A percentile compares a stretch with the other conserved stretches of the same genome.
Evolutionary conservation across 2,113 vertebrate species (phyloP).

Genomic region (Tragelaphus imberbis): DNA sequence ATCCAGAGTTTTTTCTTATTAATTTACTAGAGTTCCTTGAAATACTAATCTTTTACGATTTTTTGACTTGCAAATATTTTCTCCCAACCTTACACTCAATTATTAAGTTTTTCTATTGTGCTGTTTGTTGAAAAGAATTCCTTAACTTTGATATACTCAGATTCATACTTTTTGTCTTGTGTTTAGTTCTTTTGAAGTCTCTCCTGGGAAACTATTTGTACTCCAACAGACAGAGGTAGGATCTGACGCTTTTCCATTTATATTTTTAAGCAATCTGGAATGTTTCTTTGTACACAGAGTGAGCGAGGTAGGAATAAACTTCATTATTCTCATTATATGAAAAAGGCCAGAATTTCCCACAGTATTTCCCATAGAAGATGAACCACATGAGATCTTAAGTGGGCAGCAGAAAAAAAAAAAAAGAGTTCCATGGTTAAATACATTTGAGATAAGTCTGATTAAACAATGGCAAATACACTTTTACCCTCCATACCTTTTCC

Average conservation of each 20-base stretch:
- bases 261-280: not conserved
- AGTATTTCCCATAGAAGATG: not conserved
- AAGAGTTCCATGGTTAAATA: not conserved
- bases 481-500: not conserved
- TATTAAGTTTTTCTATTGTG: not conserved
- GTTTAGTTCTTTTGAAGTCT: not conserved
- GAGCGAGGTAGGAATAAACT: not conserved
- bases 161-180: not conserved
- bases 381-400: not conserved
- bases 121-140: slow-evolving; percentile 7
- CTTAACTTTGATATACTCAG: not conserved
- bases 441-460: not conserved
- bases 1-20: not conserved
- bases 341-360: not conserved
- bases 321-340: not conserved
- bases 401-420: not conserved
- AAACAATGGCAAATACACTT: not conserved
- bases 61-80: not conserved
- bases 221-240: not conserved
- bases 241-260: not conserved
- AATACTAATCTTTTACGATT: not conserved
- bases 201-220: not conserved
- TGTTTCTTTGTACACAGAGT: not conserved
- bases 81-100: not conserved
- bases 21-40: not conserved